A percentile compares a stretch with the other conserved stretches of the same genome.
phyloP scores from a whole-genome alignment of 2,113 vertebrate genomes.

The Pteropus alecto region DNA sequence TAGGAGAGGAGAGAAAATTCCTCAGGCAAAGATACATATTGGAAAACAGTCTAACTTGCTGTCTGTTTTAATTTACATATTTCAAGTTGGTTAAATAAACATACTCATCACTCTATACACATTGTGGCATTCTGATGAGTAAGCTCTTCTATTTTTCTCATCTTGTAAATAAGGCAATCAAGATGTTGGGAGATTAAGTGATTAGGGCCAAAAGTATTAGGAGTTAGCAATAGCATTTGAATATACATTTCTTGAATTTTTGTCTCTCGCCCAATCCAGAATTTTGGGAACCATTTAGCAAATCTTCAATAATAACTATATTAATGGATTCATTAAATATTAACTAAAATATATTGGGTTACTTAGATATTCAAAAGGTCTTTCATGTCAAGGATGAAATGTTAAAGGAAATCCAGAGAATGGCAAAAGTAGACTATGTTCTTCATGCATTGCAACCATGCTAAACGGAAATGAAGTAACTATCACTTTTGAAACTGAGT shows the following conservation, averaged over 20 bases:
- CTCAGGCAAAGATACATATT: not conserved
- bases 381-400: not conserved
- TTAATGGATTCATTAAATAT: not conserved
- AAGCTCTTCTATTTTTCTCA: constrained; percentile 3
- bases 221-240: not conserved
- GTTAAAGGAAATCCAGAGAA: not conserved
- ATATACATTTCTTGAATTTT: not conserved
- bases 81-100: constrained; percentile 42
- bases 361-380: not conserved
- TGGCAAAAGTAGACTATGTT: not conserved
- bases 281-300: not conserved
- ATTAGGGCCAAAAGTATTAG: not conserved
- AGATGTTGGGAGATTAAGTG: constrained; percentile 6
- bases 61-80: constrained; percentile 52
- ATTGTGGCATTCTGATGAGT: constrained; percentile 37
- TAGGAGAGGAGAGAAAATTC: constrained; percentile 22
- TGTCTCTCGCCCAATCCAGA: not conserved
- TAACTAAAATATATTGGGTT: not conserved
- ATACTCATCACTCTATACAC: not conserved
- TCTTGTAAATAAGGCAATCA: constrained; percentile 42
- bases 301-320: not conserved
- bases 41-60: constrained; percentile 23
- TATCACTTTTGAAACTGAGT: not conserved
- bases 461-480: not conserved
- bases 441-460: not conserved